Base-by-base conservation (phyloP, 2,797 vertebrate genomes). In the Sebastes jordani region DNA sequence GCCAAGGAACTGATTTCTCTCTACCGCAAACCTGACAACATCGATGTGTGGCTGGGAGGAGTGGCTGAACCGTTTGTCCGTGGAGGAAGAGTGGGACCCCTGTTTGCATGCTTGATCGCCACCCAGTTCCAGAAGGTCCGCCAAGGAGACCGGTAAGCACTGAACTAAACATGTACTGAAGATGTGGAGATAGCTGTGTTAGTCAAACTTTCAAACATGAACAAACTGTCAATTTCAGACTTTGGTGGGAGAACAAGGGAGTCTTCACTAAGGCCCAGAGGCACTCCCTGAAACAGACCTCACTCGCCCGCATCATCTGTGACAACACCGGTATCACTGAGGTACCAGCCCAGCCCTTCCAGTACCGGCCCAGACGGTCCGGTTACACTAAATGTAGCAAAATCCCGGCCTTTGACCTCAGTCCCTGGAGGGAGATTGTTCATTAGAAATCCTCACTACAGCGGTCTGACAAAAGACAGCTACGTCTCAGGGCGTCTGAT, bases 21-120 rank as follows among this genome's bases (percentile, higher is more conserved):
- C 29, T 98, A 99, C 0, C 91, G 94, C 3, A 97, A 95, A 1
- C 88, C 95, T 0, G 83, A 92, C 29, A 99, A 98, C 86, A 98
- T 98, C 0, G 97, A 99, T n/a, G 78, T 97, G 76, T 99, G 97
- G 97, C 76, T 97, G 2, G 97, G 94, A 34, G 97, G 94, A 7
- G 32, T 95, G 0, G 87, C 96, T 1, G 98, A 99, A 83, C 97
- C 97, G 0, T 92, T 96, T 38, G 91, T 97, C 20, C 23, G 1
- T 0, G 89, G 87, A 9, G 97, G 96, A 60, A 92, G 95, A 67
- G 96, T 97, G 4, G 98, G 98, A 0, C 94, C 96, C 1, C 93
- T 98, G 67, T 93, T 98, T 81, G 93, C 96, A 74, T 99, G 97
- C 87, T 86, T 98, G 29, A 29, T 29, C 29, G 29, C 29, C 29